These are phyloP conservation scores for Spodoptera littoralis DNA, from an alignment of 2,888 invertebrate species.

Conservation along the genomic window DNA sequence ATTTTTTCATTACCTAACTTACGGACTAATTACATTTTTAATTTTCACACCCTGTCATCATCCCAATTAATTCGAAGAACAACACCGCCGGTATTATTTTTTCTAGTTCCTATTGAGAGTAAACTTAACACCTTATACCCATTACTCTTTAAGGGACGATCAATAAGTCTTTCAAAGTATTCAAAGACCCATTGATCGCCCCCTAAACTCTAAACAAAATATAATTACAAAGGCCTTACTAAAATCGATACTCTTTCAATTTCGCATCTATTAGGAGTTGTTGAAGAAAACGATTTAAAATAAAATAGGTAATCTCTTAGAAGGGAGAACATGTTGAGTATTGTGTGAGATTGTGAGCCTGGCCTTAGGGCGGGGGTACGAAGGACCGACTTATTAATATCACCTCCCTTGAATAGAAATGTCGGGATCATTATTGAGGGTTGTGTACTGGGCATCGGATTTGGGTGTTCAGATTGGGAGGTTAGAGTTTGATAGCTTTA, in stretches of 20 bases:
- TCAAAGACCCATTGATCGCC: neutral
- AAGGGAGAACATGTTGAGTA: slow-evolving; percentile 58
- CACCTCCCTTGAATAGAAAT: slow-evolving; percentile 68
- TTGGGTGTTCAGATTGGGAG: slow-evolving; percentile 50
- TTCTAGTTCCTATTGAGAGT: too few species aligned
- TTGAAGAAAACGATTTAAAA: slow-evolving; percentile 56
- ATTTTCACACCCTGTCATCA: too few species aligned
- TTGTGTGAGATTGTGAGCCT: slow-evolving; percentile 28
- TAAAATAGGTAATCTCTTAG: slow-evolving; percentile 58
- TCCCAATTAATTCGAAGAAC: too few species aligned
- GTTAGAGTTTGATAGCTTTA: neutral
- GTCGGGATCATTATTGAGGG: slow-evolving; percentile 65
- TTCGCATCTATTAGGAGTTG: slow-evolving; percentile 48
- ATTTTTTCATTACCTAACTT: too few species aligned
- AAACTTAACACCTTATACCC: too few species aligned
- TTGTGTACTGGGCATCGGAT: slow-evolving; percentile 58
- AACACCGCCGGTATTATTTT: too few species aligned
- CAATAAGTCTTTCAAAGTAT: neutral
- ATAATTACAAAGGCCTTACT: slow-evolving; percentile 24
- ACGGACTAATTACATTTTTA: too few species aligned
- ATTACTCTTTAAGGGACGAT: too few species aligned
- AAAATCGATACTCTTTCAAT: slow-evolving; percentile 51
- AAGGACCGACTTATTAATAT: slow-evolving; percentile 69
- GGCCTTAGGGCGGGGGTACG: slow-evolving; percentile 27
- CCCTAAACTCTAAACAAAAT: slow-evolving; percentile 20